phyloP scores from a whole-genome alignment of 2,113 vertebrate species.

The Porphyrio hochstetteri region DNA sequence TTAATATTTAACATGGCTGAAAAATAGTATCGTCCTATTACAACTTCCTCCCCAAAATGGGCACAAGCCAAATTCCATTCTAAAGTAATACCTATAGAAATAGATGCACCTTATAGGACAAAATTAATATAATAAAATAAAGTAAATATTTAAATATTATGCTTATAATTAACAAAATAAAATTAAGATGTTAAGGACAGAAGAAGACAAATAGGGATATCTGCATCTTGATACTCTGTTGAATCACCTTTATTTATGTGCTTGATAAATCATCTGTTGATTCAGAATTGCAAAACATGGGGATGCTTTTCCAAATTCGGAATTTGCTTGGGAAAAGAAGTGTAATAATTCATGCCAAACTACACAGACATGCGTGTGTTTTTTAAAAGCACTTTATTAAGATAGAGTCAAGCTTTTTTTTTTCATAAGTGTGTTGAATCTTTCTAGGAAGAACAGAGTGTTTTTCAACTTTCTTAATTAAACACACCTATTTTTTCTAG shows the following conservation, averaged over 20 bases:
- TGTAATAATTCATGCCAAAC: neutral
- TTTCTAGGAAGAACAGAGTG: neutral
- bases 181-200: neutral
- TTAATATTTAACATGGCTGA: constrained; percentile 54
- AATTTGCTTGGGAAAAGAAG: neutral
- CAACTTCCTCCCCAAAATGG: neutral
- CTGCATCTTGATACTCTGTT: neutral
- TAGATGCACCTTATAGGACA: neutral
- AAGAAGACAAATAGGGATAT: neutral
- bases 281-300: neutral
- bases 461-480: neutral
- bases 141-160: neutral
- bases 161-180: neutral
- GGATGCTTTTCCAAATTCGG: neutral
- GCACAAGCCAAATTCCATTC: neutral
- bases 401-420: neutral
- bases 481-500: neutral
- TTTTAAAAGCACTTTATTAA: neutral
- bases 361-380: neutral
- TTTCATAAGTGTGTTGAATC: neutral
- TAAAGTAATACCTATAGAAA: neutral
- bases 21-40: neutral
- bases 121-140: neutral
- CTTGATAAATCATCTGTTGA: neutral
- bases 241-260: neutral